Base-by-base conservation (phyloP, 2,888 invertebrate species). In the Cylloceria caligata region DNA sequence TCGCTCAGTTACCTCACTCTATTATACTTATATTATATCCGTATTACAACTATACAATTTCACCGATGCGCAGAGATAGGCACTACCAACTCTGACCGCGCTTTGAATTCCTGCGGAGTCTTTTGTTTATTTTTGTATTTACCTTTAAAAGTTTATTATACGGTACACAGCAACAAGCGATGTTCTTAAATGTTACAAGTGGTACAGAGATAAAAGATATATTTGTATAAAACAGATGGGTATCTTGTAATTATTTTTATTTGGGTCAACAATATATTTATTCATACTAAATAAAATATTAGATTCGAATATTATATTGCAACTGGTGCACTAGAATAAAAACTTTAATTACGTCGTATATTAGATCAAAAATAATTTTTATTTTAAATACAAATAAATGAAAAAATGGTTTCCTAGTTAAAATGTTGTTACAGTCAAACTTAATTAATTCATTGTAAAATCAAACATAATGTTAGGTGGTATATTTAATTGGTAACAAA, bases 1-100 rank as follows among this genome's bases (percentile, higher is more conserved):
- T 65, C 49, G 42, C 52, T 73, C 68, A 57, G 72, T 83, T 84
- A 84, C 81, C 65, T 84, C 81, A 84, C 76, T 81, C 79, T 52
- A 79, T 81, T 83, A 81, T 81, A 68, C 68, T 77, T 21, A 52
- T 77, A 77, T 77, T 77, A 55, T 64, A 69, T 68, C 64, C 27
- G 52, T 69, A 77, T 77, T 69, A 55, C 36, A 64, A 73, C 55
- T 57, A 65, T 64, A 52, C 45, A 42, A 65, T 79, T 57, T 67
- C 30, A 73, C 67, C 49, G 65, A 79, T 79, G 16, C 65, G 9
- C 72, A 2, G 39, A 24, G 60, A 68, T 60, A 19, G 52, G 42
- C 73, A 19, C 45, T 47, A 62, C 42, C 45, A 36, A 34, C 21
- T 11, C 5, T 30, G 34, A 27, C 47, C 24, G 27, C 52, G 39